Evolutionary conservation across 2,113 vertebrate species (phyloP).

Genomic region (Ia io): DNA sequence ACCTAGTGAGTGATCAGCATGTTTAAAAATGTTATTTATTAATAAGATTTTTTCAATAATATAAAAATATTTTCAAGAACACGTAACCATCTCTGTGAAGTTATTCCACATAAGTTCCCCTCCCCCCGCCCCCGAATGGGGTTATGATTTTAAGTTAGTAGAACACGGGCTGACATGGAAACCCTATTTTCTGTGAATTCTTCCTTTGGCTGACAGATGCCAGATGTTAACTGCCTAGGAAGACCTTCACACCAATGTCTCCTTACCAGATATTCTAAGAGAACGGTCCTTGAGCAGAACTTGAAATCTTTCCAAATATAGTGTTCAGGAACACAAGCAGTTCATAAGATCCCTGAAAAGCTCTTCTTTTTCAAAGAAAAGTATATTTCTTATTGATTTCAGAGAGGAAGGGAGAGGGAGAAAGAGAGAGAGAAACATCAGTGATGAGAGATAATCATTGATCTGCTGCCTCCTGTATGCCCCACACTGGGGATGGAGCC

Average conservation of each 20-base stretch:
- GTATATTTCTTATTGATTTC: too few species aligned
- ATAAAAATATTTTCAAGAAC: background rate
- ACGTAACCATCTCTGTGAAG: background rate
- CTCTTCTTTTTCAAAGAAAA: background rate
- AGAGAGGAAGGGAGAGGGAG: too few species aligned
- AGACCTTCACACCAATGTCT: background rate
- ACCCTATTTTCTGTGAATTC: background rate
- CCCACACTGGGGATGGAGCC: too few species aligned
- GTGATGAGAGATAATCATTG: too few species aligned
- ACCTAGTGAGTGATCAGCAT: background rate
- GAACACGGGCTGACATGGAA: background rate
- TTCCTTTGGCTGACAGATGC: background rate
- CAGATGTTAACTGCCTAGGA: background rate
- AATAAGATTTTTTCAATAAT: background rate
- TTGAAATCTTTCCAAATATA: background rate
- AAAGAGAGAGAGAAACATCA: too few species aligned
- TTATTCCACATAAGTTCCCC: background rate
- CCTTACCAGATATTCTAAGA: background rate
- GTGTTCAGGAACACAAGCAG: background rate
- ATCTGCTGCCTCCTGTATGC: too few species aligned
- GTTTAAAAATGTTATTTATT: background rate
- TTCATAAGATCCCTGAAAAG: background rate
- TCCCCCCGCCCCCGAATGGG: background rate
- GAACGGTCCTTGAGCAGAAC: background rate
- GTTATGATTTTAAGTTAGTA: slow-evolving; percentile 8